Base-by-base conservation (phyloP, 2,113 vertebrate species). In the Cettia cetti region DNA sequence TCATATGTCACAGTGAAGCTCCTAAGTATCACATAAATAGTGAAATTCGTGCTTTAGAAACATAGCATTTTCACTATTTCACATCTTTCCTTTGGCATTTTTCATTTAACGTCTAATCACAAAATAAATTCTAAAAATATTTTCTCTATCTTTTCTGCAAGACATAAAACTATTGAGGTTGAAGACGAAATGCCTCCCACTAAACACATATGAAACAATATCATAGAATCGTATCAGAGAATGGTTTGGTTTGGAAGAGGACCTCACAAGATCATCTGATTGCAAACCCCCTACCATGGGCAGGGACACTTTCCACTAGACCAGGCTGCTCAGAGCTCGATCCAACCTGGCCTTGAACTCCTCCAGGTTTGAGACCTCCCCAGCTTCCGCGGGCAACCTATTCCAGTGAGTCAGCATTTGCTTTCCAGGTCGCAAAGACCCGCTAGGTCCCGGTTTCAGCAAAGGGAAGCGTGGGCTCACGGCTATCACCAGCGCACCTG, bases 151-250 rank as follows among this genome's bases (percentile, higher is more conserved):
- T 9, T 26, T 53, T 24, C n/a, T 19, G 7, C 8, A 50, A 14
- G 2, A 23, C 1, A 0, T 21, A 63, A 56, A 64, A 70, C 6
- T 0, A 63, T 0, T 2, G 10, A 8, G 13, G 50, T 21, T 35
- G 37, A 68, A n/a, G 3, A 44, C 7, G 11, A 63, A 66, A 78
- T 0, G 5, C 15, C 15, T 75, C n/a, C 31, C 21, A 10, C 13
- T 17, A 12, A 60, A 69, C 24, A 37, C 9, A 17, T 5, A 7
- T 2, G 13, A 35, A 70, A 27, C 13, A 6, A 0, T 3, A 28
- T 7, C 12, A 47, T 0, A 31, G 14, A 76, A 35, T 3, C 10
- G 6, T 4, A 44, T 13, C 22, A 57, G 6, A 19, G 18, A 50
- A 33, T 5, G 12, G 19, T 26, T 53, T 53, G 17, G 17, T 24